Conservation (phyloP, 2,888 invertebrate species). For the Eumacrocentrus americanus region DNA sequence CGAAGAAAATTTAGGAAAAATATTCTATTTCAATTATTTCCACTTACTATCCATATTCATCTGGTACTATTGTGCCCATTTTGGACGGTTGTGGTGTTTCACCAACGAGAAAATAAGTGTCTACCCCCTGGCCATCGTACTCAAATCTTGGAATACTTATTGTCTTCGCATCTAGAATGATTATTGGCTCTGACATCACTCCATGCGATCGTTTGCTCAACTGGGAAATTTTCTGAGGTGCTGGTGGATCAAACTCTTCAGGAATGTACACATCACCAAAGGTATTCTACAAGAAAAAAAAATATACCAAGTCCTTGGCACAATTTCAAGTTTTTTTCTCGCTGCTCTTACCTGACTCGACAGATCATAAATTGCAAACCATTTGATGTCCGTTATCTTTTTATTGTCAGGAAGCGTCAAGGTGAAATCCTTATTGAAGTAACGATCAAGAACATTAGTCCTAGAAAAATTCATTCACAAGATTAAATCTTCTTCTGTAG, state of each 20-base stretch:
- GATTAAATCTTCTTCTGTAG: no score
- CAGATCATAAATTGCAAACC: constrained; percentile 89
- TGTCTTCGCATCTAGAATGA: constrained; percentile 81
- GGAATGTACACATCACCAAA: constrained; percentile 91
- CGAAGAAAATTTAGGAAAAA: no score
- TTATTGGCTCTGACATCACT: constrained; percentile 74
- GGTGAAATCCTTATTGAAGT: constrained; percentile 84
- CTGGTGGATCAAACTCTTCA: constrained; percentile 87
- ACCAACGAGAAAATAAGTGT: constrained; percentile 87
- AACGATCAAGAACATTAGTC: constrained; percentile 84
- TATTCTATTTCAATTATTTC: constrained; percentile 12
- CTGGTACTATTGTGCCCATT: constrained; percentile 82
- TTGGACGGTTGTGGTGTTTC: constrained; percentile 86
- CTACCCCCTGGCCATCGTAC: constrained; percentile 78
- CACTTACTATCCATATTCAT: constrained; percentile 91
- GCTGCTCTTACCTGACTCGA: constrained; percentile 68
- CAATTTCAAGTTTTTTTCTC: not conserved
- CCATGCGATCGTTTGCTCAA: constrained; percentile 70
- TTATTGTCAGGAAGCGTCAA: constrained; percentile 83
- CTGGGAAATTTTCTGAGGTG: constrained; percentile 69
- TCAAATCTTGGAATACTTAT: constrained; percentile 76
- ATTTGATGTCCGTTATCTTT: constrained; percentile 84
- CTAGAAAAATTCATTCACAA: no score
- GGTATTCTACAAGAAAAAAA: constrained; percentile 66
- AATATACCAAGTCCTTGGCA: not conserved